Evolutionary conservation across 2,113 vertebrate genomes (phyloP).

Genomic region (Ondatra zibethicus): DNA sequence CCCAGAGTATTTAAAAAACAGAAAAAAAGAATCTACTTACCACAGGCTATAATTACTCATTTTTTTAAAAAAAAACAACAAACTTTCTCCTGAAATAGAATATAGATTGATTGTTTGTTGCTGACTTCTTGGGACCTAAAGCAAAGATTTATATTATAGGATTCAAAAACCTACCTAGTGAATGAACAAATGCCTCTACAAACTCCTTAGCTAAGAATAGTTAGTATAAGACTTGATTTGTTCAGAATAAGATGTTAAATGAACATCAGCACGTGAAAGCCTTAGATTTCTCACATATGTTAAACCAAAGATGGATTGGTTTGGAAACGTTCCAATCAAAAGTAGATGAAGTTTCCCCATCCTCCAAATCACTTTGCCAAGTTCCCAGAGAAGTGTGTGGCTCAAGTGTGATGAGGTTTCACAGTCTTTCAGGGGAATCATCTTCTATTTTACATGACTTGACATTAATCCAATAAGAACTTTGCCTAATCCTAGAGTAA

Average conservation of each 20-base stretch:
- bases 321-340: conserved; percentile 33
- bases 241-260: conserved; percentile 11
- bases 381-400: not conserved
- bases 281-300: not conserved
- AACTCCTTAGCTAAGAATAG: not conserved
- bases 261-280: not conserved
- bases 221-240: not conserved
- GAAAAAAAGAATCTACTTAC: not conserved
- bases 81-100: not conserved
- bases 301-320: conserved; percentile 16
- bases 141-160: not conserved
- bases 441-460: conserved; percentile 46
- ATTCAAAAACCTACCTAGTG: not conserved
- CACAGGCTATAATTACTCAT: not conserved
- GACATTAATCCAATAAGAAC: conserved; percentile 62
- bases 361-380: not conserved
- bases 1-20: not conserved
- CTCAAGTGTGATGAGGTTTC: conserved; percentile 44
- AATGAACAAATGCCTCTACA: not conserved
- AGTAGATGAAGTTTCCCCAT: not conserved
- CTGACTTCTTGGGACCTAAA: not conserved
- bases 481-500: conserved; percentile 62
- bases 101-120: not conserved
- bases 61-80: not conserved
- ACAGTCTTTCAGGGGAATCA: conserved; percentile 17